Conservation (phyloP, 2,113 vertebrate genomes). For the Hemibagrus wyckioides region DNA sequence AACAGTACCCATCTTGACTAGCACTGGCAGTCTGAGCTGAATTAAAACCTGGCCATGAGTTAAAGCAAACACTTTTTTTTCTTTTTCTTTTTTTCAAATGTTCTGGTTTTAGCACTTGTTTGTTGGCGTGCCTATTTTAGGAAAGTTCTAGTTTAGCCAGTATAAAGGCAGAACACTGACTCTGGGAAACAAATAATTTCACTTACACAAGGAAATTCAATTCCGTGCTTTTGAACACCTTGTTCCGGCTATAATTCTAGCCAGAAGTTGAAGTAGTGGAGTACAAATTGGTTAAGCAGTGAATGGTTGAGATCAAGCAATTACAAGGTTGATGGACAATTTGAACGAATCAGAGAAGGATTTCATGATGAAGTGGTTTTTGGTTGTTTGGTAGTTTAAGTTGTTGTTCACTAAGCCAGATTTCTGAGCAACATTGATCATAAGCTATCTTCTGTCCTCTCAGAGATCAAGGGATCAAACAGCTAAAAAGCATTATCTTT, state of each 20-base stretch:
- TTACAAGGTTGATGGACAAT: background rate
- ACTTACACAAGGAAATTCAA: conserved; percentile 33
- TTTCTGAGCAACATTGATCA: background rate
- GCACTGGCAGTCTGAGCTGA: background rate
- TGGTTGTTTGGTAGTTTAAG: no score
- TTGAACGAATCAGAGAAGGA: conserved; percentile 4
- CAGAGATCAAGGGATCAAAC: background rate
- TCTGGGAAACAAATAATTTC: background rate
- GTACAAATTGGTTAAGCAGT: conserved; percentile 53
- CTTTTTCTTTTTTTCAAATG: conserved; percentile 4
- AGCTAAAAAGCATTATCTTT: background rate
- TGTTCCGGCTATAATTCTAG: conserved; percentile 30
- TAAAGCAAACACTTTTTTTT: conserved; percentile 1
- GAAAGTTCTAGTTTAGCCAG: background rate
- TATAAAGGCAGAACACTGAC: conserved; percentile 15
- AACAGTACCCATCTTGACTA: background rate
- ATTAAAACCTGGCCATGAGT: background rate
- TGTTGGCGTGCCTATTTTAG: conserved; percentile 3
- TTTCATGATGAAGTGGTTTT: conserved; percentile 3
- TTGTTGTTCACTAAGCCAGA: background rate
- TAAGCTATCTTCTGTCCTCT: background rate
- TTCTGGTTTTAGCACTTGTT: conserved; percentile 17
- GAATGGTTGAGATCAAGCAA: conserved; percentile 44
- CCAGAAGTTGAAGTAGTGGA: background rate
- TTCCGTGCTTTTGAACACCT: background rate